Evolutionary conservation across 2,888 invertebrate species (phyloP), one percentile per base, ranked within the genome.

Genomic region (Polymixis lichenea): DNA sequence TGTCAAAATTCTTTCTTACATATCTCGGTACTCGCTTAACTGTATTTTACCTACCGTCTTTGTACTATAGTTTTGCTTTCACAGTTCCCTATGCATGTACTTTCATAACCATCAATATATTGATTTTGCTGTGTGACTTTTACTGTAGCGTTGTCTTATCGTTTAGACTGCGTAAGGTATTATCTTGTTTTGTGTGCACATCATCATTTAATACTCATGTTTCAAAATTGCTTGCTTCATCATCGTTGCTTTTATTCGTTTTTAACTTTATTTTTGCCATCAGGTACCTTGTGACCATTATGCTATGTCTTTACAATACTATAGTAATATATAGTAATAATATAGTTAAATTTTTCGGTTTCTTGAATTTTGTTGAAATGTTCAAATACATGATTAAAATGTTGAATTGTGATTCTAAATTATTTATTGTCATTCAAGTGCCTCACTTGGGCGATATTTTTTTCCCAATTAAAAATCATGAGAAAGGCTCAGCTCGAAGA

Each of bases 1-100:
- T 78, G 64, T 49, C 22, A 25, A 49, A 32, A 28, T 64, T 43
- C 0, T 51, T 66, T 67, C 46, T 38, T 38, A 67, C 7, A 72
- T 62, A 60, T 65, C 78, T 77, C 80, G 88, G 84, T 87, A 75
- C 84, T 78, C 82, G 88, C 86, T 84, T 78, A 11, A 43, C 49
- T 75, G 1, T 69, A 80, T 49, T 71, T 56, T 76, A 66, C 11
- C 19, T 58, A 61, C 28, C 75, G 25, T 78, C 25, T 76, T 62
- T 53, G 17, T 77, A 72, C 60, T 61, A 49, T 55, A 56, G 51
- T 74, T 68, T 77, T 66, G 60, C 73, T 61, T 51, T 67, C 15
- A 69, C 60, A 61, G 51, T 77, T 69, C 32, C 64, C 17, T 72
- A n/a, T 76, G 87, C 84, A 87, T 87, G 86, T 53, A 22, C 22